phyloP scores from a whole-genome alignment of 1,140 invertebrate species.

The Probaryconus sp. region DNA sequence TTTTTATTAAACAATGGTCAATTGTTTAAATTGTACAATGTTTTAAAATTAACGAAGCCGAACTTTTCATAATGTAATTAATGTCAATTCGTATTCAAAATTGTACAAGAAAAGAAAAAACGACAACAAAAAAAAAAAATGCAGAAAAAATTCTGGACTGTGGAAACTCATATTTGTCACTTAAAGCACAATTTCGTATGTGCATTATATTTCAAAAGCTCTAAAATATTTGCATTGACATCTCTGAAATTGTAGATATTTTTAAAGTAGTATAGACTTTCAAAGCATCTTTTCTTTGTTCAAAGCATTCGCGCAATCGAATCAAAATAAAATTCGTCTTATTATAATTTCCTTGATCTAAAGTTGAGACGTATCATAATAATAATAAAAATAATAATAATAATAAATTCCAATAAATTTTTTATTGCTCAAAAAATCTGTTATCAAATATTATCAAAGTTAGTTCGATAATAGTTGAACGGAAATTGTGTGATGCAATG shows the following conservation, averaged over 20 bases:
- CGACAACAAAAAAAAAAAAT: no score
- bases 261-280: constrained; percentile 33
- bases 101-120: no score
- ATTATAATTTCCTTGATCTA: neutral
- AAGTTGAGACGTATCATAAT: neutral
- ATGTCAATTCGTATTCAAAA: no score
- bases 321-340: no score
- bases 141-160: no score
- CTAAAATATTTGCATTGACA: constrained; percentile 15
- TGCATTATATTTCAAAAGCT: constrained; percentile 1
- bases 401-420: constrained; percentile 19
- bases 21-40: no score
- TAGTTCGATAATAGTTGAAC: constrained; percentile 32
- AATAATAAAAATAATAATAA: no score
- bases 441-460: constrained; percentile 45
- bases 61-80: no score
- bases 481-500: constrained; percentile 23
- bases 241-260: constrained; percentile 20
- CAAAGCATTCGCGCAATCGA: no score
- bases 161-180: neutral
- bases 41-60: no score
- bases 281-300: constrained; percentile 5
- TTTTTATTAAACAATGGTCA: no score
- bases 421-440: constrained; percentile 19
- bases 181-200: constrained; percentile 15